Base-by-base conservation (phyloP, 2,113 vertebrate species). In the Pholis gunnellus region DNA sequence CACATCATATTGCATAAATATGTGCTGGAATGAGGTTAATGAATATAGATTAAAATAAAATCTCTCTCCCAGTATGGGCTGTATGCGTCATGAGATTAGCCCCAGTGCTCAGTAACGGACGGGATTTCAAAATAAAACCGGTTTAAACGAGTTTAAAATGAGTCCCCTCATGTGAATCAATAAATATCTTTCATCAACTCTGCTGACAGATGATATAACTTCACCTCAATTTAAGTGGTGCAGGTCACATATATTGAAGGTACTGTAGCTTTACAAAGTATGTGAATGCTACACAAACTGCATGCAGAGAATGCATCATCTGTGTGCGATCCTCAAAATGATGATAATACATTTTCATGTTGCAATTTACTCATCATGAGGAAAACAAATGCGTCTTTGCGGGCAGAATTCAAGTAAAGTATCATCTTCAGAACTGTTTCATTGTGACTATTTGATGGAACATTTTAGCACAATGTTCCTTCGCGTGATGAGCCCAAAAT, bases 1-100 rank as follows among this genome's bases (percentile, higher is more conserved):
- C 87, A 92, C 89, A 88, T 87, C 81, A 90, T 88, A 89, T 93
- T 93, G 89, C 90, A 91, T 93, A 93, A 93, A 87, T 84, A 94
- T 91, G 82, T 90, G 85, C 88, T 85, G 88, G 83, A 91, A 94
- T 91, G 87, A 92, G 88, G 84, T 90, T 77, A 69, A 92, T 85
- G 75, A 72, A 80, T 69, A 64, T 60, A 75, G 46, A 79, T 61
- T 18, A 71, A 34, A 6, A 79, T 76, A 79, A 75, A 84, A 64
- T 78, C 68, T 83, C 50, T 76, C 74, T 82, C 81, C 87, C 66
- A 64, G 73, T 69, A 57, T 76, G 82, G 76, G 72, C 72, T 68
- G 52, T 61, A 65, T 68, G 60, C 76, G 56, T 69, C n/a, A 34
- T 79, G 69, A 69, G 36, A n/a, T 60, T n/a, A 78, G 60, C 78